These are phyloP conservation scores for Ormyrus rosae DNA, from an alignment of 2,888 invertebrate genomes.

Conservation along the genomic window DNA sequence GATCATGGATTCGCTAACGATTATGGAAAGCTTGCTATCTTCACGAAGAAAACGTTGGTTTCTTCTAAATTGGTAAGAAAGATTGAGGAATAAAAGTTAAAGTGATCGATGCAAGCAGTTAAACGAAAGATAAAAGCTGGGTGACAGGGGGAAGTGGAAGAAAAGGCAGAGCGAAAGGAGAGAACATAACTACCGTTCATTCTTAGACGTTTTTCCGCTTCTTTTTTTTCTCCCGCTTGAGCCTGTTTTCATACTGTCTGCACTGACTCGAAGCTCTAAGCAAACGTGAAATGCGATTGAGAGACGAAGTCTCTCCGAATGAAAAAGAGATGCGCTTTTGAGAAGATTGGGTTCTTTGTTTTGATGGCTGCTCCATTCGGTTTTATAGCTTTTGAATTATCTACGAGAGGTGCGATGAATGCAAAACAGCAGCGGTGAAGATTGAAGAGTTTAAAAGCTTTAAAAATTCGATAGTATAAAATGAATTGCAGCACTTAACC, in stretches of 20 bases:
- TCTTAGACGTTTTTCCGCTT: not conserved
- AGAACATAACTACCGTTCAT: too few relatives aligned
- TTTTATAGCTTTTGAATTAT: slow-evolving; percentile 23
- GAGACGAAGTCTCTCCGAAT: not conserved
- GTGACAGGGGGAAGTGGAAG: not conserved
- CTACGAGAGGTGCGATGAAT: not conserved
- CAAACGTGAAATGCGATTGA: slow-evolving; percentile 21
- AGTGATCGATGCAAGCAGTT: not conserved
- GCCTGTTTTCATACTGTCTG: slow-evolving; percentile 7
- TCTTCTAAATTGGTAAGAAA: not conserved
- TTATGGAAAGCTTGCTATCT: not conserved
- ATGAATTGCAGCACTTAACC: too few relatives aligned
- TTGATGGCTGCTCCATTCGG: slow-evolving; percentile 9
- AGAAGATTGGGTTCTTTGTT: slow-evolving; percentile 8
- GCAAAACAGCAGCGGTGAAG: not conserved
- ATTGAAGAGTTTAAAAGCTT: too few relatives aligned
- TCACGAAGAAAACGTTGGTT: not conserved
- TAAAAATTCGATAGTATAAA: too few relatives aligned
- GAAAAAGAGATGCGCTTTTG: not conserved
- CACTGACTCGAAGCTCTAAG: not conserved
- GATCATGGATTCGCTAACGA: not conserved
- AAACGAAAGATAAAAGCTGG: not conserved
- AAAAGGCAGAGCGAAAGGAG: not conserved
- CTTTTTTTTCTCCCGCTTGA: not conserved
- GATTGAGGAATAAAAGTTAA: not conserved